Base-by-base conservation (phyloP, 2,888 invertebrate genomes). In the Ectobius pallidus region DNA sequence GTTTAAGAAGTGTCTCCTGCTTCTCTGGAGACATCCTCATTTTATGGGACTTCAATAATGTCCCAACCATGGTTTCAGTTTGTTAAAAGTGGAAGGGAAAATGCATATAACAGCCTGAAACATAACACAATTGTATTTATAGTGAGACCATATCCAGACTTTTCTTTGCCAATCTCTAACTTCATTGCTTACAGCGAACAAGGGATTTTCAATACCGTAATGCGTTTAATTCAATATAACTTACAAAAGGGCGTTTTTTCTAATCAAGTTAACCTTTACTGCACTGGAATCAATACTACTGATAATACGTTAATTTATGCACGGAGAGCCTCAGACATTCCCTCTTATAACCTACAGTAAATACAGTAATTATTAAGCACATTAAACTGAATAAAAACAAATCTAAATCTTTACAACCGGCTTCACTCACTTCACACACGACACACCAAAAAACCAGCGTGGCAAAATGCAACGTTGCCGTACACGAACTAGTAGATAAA, bases 1-100 rank as follows among this genome's bases (percentile, higher is more conserved):
- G 85, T 82, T 95, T 95, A 61, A 95, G 83, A 71, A 95, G 84
- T 44, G 93, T 93, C 82, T 94, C 93, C 81, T 94, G 93, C 80
- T 94, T 94, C 78, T 93, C 92, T 72, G 89, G 86, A 58, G 89
- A 88, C 81, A 87, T 83, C 58, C 83, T 82, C 76, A 85, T 77
- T 69, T 82, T 81, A 75, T 81, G 81, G 16, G 82, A 79, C 77
- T 82, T 84, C 39, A 81, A 73, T 73, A 83, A 80, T 20, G 79
- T 77, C 73, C 80, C 83, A 82, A 83, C 63, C 63, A 63, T 71
- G n/a, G 44, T 52, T 44, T 27, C 16, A 22, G 18, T 16, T 32
- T 27, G 27, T 27, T 11, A 9, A 44, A 44, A 3, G 20, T 16
- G 25, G 46, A 16, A 44, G 27, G 18, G n/a, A 65, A n/a, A 20